Evolutionary conservation across 2,797 vertebrate genomes (phyloP), one percentile per base, ranked within the genome.

Genomic region (Moxostoma hubbsi): DNA sequence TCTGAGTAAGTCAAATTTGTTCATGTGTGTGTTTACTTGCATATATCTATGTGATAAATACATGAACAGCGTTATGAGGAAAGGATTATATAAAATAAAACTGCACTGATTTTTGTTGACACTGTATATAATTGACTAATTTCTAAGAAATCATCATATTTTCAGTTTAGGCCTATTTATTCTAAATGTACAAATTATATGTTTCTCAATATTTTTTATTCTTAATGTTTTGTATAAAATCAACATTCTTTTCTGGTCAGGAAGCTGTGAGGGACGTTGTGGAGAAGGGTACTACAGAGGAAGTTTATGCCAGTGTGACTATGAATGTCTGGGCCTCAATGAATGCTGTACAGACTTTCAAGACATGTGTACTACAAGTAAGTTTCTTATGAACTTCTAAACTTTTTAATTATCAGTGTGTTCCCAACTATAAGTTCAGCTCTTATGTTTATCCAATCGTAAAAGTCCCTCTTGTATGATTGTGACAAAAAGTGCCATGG

Each of bases 271-370:
- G 89, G 95, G 93, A 81, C 95, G 92, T 91, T 99, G 98, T 91
- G 96, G 96, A 86, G 83, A 88, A 77, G 93, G 93, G 81, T 99
- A 95, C 91, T 92, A 94, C 93, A 95, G 96, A 87, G 93, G 93
- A 63, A 87, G 90, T 89, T 74, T 1, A 79, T 99, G 98, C 89
- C 96, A 98, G 86, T 99, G 98, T 93, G 98, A 99, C 87, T 95
- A 92, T 83, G 93, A 10, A 87, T 99, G 98, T 84, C 90, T 97
- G 83, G 65, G 80, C 86, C 96, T 94, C 89, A 91, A 86, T 82
- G 98, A 99, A 87, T 99, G 98, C 94, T 99, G 98, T 88, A 84
- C 75, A 47, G 96, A 98, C 91, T 99, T 91, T 88, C 94, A 92
- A 89, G 88, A 86, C 85, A 82, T 91, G 76, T 99, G 98, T 92